Base-by-base conservation (phyloP, 2,888 invertebrate species). In the Emmelina monodactyla region DNA sequence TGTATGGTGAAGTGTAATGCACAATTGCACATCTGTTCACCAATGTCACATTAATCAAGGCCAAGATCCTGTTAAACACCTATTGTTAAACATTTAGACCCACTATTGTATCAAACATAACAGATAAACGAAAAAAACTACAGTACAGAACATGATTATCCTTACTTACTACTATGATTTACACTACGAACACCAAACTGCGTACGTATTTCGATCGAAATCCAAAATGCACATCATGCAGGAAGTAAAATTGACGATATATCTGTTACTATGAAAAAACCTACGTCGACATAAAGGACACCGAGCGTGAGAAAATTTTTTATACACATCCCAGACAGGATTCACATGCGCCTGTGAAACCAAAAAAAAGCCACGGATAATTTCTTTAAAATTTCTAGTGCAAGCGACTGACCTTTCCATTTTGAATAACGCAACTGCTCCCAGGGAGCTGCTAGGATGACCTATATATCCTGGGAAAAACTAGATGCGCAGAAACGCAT, bases 251-350 rank as follows among this genome's bases (percentile, higher is more conserved):
- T 13, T 2, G 3, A 29, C 3, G 12, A 3, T 14, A 12, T 13
- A 14, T 12, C 14, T 3, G 5, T 11, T 12, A 13, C 7, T 12
- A 29, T 14, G 13, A 29, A 29, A 29, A 29, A 29, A 29, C 29
- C 7, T 3, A 12, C 3, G 9, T 7, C 4, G 14, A 29, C 29
- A 14, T 29, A 14, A 53, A 52, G 55, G 53, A 55, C 50, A 51
- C 44, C 41, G 47, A 66, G 54, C 68, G 70, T 70, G 71, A 65
- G 72, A 73, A 67, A 47, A 44, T 55, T 65, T 73, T 69, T 66
- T 67, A 63, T 50, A 14, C 29, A 13, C 4, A 14, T 29, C 29
- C 12, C 29, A 29, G 19, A 43, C 51, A 58, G 55, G 53, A 61
- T 60, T 58, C 60, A 63, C 59, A 59, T 61, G 66, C 61, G 67